Evolutionary conservation across 2,888 invertebrate species (phyloP), one percentile per base, ranked within the genome.

Genomic region (Cephalotes varians): DNA sequence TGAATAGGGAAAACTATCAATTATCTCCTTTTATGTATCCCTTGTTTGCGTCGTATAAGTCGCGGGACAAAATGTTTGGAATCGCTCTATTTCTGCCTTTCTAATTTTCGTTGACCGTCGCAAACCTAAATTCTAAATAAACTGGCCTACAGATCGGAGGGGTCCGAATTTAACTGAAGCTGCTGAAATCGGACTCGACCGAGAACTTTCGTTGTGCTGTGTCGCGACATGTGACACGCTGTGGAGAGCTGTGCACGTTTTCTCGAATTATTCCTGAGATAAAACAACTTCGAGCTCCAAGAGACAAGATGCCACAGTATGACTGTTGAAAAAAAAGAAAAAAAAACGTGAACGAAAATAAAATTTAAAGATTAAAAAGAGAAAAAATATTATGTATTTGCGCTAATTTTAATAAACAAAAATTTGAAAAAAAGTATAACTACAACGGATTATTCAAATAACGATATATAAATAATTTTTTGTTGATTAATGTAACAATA

Each of bases 171-270:
- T 76, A 76, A 76, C 76, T 47, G 10, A 69, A 51, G 28, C 31
- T 18, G 47, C 76, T 74, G 71, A 51, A 31, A 69, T 51, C 76
- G 15, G 76, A 76, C 76, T 69, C 76, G 71, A 76, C 76, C 71
- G 76, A 76, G 76, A 76, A 76, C 76, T 76, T 76, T 76, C 37
- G 31, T 76, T 12, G 12, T 76, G 12, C 12, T 12, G 25, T 44
- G 72, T 64, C 64, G 21, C 40, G 31, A 73, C 44, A 6, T 60
- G 34, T 74, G 65, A 71, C 54, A 54, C n/a, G 40, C n/a, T 60
- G 10, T 28, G 15, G 9, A 28, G 31, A 60, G 28, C 28, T 15
- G 9, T 9, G 7, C 21, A 21, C 18, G 21, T 62, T 60, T 31
- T 44, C 40, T 72, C 40, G n/a, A 58, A 64, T 64, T 67, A 67